These are phyloP conservation scores for Stratiomys singularior DNA, from an alignment of 2,888 invertebrate genomes.

Conservation along the genomic window DNA sequence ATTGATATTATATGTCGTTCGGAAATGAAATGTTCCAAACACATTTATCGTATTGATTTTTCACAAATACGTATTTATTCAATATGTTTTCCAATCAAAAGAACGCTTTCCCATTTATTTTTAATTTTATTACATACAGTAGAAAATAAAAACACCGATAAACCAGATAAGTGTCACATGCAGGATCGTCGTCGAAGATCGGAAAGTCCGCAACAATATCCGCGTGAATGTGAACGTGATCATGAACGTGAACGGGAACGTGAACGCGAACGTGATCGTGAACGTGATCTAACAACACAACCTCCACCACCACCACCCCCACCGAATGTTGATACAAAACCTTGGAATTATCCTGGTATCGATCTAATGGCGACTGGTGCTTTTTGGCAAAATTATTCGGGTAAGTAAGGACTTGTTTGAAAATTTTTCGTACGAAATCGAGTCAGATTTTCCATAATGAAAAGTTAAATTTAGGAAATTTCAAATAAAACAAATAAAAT, in stretches of 20 bases:
- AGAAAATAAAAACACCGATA: slow-evolving; percentile 47
- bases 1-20: not conserved
- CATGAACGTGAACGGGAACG: slow-evolving; percentile 56
- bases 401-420: slow-evolving; percentile 67
- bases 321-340: slow-evolving; percentile 66
- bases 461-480: no score
- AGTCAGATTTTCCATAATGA: no score
- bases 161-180: slow-evolving; percentile 54
- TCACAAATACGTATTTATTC: no score
- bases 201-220: slow-evolving; percentile 56
- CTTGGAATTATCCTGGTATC: slow-evolving; percentile 77
- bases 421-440: no score
- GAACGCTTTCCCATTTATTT: slow-evolving; percentile 22
- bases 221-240: slow-evolving; percentile 61
- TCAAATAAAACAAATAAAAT: no score
- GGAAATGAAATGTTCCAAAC: no score
- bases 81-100: not conserved
- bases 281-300: slow-evolving; percentile 56
- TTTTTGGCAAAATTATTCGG: slow-evolving; percentile 93
- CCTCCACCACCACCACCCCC: slow-evolving; percentile 65
- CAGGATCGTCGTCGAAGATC: slow-evolving; percentile 57
- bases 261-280: slow-evolving; percentile 61
- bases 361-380: slow-evolving; percentile 88
- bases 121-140: slow-evolving; percentile 36
- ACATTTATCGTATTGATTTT: no score